Percentiles rank a stretch among this genome's conserved stretches.
Evolutionary conservation across 2,888 invertebrate species (phyloP).

Genomic region (Agrochola litura): DNA sequence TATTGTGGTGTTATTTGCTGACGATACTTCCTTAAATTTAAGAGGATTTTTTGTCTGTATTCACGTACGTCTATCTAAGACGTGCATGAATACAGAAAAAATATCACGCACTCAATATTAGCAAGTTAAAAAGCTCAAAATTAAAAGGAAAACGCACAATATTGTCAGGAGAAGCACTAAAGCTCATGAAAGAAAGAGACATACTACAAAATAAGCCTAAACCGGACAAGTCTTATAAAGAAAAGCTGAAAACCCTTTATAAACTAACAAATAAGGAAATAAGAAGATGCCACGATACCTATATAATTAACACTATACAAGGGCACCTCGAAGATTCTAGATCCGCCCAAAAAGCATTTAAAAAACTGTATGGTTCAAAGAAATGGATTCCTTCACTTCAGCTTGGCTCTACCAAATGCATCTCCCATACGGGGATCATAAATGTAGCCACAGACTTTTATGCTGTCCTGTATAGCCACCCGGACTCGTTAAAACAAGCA

Average conservation of each 20-base stretch:
- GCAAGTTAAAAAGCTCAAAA: no score
- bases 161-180: not conserved
- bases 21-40: no score
- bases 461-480: not conserved
- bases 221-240: not conserved
- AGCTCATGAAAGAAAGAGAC: not conserved
- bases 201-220: not conserved
- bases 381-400: no score
- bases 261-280: not conserved
- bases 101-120: no score
- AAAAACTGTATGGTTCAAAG: no score
- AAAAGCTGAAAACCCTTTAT: not conserved
- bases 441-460: not conserved
- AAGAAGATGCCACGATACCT: not conserved
- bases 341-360: not conserved
- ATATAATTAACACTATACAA: not conserved
- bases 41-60: no score
- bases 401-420: not conserved
- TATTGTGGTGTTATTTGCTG: no score
- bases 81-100: no score
- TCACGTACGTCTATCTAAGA: no score
- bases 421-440: not conserved
- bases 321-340: not conserved
- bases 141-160: not conserved
- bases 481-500: no score